Conservation (phyloP, 2,888 invertebrate genomes). For the Callosobruchus maculatus region DNA sequence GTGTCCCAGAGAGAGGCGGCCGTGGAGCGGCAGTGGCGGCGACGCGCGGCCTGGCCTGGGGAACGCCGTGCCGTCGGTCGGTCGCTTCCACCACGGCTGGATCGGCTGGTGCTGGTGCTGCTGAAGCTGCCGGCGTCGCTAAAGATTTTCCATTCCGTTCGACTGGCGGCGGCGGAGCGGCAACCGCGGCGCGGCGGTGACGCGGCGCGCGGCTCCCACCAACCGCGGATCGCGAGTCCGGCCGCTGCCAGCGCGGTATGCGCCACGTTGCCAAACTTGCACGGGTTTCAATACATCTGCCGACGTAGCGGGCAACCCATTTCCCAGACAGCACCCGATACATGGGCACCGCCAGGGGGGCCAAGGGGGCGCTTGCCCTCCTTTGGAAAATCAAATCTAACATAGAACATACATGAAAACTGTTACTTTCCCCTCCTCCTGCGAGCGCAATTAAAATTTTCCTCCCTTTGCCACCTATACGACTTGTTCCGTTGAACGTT, state of each 20-base stretch:
- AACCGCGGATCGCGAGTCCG: conserved; percentile 16
- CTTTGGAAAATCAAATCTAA: too few species aligned
- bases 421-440: too few species aligned
- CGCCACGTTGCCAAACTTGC: conserved; percentile 2
- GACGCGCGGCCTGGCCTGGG: too few species aligned
- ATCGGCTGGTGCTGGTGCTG: background rate
- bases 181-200: background rate
- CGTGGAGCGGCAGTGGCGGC: background rate
- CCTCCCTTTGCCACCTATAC: too few species aligned
- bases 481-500: too few species aligned
- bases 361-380: too few species aligned
- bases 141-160: conserved; percentile 45
- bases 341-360: too few species aligned
- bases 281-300: background rate
- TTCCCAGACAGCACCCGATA: too few species aligned
- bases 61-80: too few species aligned
- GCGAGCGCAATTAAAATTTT: too few species aligned
- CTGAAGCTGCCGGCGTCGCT: background rate
- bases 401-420: too few species aligned
- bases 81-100: background rate
- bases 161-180: conserved; percentile 12
- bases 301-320: too few species aligned
- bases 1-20: background rate
- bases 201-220: conserved; percentile 30
- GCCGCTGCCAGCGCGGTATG: background rate